Base-by-base conservation (phyloP, 2,888 invertebrate species). In the Azorinus chamasolen region DNA sequence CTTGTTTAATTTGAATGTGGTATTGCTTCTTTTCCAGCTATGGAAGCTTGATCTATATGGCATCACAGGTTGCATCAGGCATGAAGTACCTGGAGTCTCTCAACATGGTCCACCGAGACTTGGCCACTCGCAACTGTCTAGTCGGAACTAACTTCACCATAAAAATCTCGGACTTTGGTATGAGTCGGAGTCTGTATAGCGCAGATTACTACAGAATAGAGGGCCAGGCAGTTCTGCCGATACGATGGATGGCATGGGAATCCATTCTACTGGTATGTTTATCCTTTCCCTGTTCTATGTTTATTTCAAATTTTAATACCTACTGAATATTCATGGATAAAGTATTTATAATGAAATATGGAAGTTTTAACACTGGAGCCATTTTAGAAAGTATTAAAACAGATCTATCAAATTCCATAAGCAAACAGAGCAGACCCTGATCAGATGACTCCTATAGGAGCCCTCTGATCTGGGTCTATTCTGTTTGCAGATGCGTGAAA, bases 211-310 rank as follows among this genome's bases (percentile, higher is more conserved):
- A 96, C 94, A 95, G 96, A 90, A 96, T 96, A 37, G 96, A 96
- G 87, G 97, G 96, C 0, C 94, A 95, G 37, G 96, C 96, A 86
- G 95, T 96, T 61, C 93, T 98, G 85, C 97, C 98, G 0, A 95
- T 98, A 65, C 95, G 98, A 55, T 97, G 97, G 97, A 97, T 97
- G 94, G 96, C 97, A 1, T 97, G 97, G 96, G 97, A 97, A 93
- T 95, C 96, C 1, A 95, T 97, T 70, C 95, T 96, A 82, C 81
- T 93, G 89, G 93, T 93, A 70, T 84, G n/a, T n/a, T n/a, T n/a
- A n/a, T n/a, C n/a, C n/a, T n/a, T n/a, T n/a, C n/a, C n/a, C n/a
- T n/a, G n/a, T n/a, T n/a, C n/a, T n/a, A n/a, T n/a, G n/a, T n/a
- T n/a, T n/a, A n/a, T n/a, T n/a, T n/a, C n/a, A n/a, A n/a, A n/a